Conservation (phyloP, 1,140 invertebrate genomes). For the Brachionus rubens region DNA sequence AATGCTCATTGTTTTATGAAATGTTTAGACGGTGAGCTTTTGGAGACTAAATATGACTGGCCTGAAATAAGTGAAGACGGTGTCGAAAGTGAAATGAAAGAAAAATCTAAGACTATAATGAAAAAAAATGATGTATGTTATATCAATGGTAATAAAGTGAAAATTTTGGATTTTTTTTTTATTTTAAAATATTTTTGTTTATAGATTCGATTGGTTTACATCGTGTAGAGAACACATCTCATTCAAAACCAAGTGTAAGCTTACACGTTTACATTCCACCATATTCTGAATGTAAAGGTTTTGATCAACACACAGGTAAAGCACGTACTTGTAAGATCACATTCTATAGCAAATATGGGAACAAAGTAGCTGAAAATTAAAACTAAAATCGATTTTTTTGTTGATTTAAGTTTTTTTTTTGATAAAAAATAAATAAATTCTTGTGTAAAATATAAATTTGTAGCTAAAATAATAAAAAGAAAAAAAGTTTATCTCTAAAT, state of each 20-base stretch:
- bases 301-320: conserved; percentile 84
- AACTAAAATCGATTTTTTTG: too few species aligned
- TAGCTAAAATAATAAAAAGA: too few species aligned
- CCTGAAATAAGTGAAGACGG: conserved; percentile 60
- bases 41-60: conserved; percentile 72
- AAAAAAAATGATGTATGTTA: conserved; percentile 79
- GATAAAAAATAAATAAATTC: too few species aligned
- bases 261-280: conserved; percentile 94
- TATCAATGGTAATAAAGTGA: conserved; percentile 77
- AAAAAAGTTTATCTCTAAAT: too few species aligned
- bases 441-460: too few species aligned
- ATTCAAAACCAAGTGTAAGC: conserved; percentile 79
- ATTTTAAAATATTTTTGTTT: background rate
- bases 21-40: conserved; percentile 60
- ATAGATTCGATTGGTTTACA: conserved; percentile 74
- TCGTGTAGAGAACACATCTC: conserved; percentile 88
- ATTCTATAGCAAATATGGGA: conserved; percentile 56
- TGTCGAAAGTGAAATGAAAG: conserved; percentile 60
- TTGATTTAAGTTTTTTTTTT: too few species aligned
- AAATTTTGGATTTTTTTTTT: background rate
- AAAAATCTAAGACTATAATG: conserved; percentile 67
- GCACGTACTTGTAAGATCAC: conserved; percentile 70
- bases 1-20: conserved; percentile 98
- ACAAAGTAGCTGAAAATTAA: background rate
- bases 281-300: conserved; percentile 79